Conservation (phyloP, 2,888 invertebrate species). For the Cerastis leucographa region DNA sequence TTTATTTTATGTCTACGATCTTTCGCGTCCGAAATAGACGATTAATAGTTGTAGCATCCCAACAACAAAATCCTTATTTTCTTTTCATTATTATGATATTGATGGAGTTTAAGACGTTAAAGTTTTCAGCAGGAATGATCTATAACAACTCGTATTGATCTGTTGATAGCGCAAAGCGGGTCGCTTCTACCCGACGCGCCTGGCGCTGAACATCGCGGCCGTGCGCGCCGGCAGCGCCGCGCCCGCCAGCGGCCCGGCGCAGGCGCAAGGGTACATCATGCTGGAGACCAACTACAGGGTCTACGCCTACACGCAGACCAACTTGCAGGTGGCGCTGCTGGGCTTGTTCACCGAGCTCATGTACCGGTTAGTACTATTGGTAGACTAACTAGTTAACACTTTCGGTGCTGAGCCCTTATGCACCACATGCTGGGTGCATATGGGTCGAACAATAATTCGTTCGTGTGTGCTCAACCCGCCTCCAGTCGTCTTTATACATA, state of each 20-base stretch:
- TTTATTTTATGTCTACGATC: neutral
- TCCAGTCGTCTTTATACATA: too few species aligned
- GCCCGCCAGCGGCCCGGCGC: slow-evolving; percentile 73
- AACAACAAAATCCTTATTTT: neutral
- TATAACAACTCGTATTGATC: neutral
- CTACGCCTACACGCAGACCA: slow-evolving; percentile 98
- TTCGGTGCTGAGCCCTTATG: too few species aligned
- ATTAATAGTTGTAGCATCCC: neutral
- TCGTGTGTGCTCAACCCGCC: too few species aligned
- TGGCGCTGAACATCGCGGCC: slow-evolving; percentile 96
- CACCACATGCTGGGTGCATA: too few species aligned
- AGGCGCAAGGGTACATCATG: slow-evolving; percentile 93
- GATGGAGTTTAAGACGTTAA: too few species aligned
- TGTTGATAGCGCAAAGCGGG: slow-evolving; percentile 94
- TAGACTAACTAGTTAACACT: too few species aligned
- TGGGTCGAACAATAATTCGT: too few species aligned
- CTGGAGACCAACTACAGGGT: slow-evolving; percentile 98
- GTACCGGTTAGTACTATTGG: slow-evolving; percentile 84
- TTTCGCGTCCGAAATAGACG: neutral
- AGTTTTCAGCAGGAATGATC: neutral
- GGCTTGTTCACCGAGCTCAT: slow-evolving; percentile 98
- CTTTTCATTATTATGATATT: neutral
- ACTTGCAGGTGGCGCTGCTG: slow-evolving; percentile 97
- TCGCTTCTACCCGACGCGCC: slow-evolving; percentile 98
- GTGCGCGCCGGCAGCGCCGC: slow-evolving; percentile 85